Conservation (phyloP, 37 sponge, comb jelly and placozoan genomes). For the Bolinopsis microptera region DNA sequence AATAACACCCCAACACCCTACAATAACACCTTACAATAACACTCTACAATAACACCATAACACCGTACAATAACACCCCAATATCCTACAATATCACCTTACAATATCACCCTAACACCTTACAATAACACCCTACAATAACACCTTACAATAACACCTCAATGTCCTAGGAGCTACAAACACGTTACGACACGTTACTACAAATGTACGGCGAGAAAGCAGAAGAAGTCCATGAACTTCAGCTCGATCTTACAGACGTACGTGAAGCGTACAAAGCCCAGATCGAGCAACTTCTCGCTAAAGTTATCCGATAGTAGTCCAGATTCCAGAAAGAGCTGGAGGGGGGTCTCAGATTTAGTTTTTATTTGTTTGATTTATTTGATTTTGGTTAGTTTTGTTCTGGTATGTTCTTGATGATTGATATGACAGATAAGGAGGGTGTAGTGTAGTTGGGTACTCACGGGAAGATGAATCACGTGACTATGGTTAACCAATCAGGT, state of each 20-base stretch:
- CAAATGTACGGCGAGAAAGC: constrained; percentile 99
- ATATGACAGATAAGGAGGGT: too few species aligned
- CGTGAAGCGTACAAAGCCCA: constrained; percentile 92
- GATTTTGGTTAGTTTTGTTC: neutral
- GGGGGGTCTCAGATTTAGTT: neutral
- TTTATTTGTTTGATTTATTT: neutral
- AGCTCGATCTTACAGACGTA: constrained; percentile 87
- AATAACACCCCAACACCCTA: too few species aligned
- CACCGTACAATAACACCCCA: too few species aligned
- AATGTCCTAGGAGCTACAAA: constrained; percentile 78
- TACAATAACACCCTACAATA: too few species aligned
- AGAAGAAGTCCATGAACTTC: constrained; percentile 93
- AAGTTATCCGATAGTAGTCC: constrained; percentile 20
- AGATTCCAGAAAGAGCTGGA: neutral
- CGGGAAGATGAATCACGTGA: too few species aligned
- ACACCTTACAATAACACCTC: too few species aligned
- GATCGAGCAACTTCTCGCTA: constrained; percentile 67
- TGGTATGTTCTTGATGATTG: too few species aligned
- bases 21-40: too few species aligned
- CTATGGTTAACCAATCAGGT: too few species aligned
- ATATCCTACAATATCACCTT: too few species aligned
- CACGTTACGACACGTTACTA: constrained; percentile 85
- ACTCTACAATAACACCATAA: too few species aligned
- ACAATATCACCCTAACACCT: too few species aligned
- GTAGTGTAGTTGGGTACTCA: neutral